phyloP scores from a whole-genome alignment of 2,797 vertebrate species.

The Garrulus glandarius region DNA sequence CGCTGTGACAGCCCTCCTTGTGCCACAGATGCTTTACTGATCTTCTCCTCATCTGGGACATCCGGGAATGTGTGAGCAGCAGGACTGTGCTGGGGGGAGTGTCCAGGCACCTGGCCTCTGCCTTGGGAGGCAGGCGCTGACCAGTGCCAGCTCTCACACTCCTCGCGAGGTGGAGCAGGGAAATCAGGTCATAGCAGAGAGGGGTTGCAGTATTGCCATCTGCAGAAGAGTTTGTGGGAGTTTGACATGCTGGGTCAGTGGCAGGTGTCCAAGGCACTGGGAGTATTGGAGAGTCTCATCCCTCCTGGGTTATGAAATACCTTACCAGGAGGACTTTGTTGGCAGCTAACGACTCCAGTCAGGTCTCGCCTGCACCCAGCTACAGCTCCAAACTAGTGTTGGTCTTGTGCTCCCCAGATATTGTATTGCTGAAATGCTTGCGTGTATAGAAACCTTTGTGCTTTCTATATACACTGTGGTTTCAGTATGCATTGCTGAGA shows the following conservation, averaged over 20 bases:
- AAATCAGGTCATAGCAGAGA: background rate
- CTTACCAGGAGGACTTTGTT: background rate
- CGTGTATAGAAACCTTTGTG: background rate
- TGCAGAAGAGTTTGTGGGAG: background rate
- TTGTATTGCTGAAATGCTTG: background rate
- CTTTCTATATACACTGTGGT: too few relatives aligned
- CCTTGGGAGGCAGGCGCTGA: accelerated
- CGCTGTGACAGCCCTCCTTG: accelerated
- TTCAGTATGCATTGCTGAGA: background rate
- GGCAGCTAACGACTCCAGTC: background rate
- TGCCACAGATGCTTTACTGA: background rate
- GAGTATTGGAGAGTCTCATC: background rate
- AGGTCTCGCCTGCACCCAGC: accelerated
- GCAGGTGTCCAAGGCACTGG: background rate
- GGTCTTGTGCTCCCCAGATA: background rate
- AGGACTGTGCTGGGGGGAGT: background rate
- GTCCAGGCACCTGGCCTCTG: accelerated
- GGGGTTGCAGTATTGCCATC: background rate
- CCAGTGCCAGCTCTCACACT: background rate
- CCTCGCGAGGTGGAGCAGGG: background rate
- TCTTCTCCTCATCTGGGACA: background rate
- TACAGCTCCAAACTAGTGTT: background rate
- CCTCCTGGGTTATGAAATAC: background rate
- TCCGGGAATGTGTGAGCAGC: background rate
- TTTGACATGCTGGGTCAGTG: background rate